Base-by-base conservation (phyloP, 1,140 invertebrate genomes). In the Cydia strobilella region DNA sequence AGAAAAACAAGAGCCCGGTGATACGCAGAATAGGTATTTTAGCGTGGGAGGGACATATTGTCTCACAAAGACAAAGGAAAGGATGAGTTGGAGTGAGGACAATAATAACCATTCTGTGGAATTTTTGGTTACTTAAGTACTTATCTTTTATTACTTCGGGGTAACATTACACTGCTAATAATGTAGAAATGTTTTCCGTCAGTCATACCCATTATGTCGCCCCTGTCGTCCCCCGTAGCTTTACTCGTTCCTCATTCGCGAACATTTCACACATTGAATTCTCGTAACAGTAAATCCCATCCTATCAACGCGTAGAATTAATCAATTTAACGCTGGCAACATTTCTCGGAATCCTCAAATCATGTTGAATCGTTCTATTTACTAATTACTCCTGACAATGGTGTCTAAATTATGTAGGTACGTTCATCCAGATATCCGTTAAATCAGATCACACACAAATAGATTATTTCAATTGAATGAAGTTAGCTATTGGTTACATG, bases 281-380 rank as follows among this genome's bases (percentile, higher is more conserved):
- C 48, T 45, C 42, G 0, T 45, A 45, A 45, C 42, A 45, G 42
- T 13, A 4, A 45, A 45, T 45, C 42, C 51, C 2, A 59, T 59
- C 18, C n/a, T 18, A 59, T 59, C 18, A 20, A 59, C 54, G 20
- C 54, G n/a, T 59, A 59, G 54, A 23, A 10, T 59, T 3, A n/a
- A 51, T 59, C n/a, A 59, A 59, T 23, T 10, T 9, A 59, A 23
- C 54, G 20, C 20, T 59, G 54, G 20, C 18, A 23, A 51, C 18
- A 59, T 59, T 59, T n/a, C 25, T 25, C 62, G 23, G 4, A 18
- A 20, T 18, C 15, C 27, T 18, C 31, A 20, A 42, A 69, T 39
- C 13, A 42, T 69, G 65, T 69, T 39, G 15, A 69, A 39, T 42
- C 65, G 31, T 69, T 31, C 23, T 66, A 42, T 35, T 69, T 69